These are phyloP conservation scores for Stenolophus ochropezus DNA, from an alignment of 2,888 invertebrate genomes.

Conservation along the genomic window DNA sequence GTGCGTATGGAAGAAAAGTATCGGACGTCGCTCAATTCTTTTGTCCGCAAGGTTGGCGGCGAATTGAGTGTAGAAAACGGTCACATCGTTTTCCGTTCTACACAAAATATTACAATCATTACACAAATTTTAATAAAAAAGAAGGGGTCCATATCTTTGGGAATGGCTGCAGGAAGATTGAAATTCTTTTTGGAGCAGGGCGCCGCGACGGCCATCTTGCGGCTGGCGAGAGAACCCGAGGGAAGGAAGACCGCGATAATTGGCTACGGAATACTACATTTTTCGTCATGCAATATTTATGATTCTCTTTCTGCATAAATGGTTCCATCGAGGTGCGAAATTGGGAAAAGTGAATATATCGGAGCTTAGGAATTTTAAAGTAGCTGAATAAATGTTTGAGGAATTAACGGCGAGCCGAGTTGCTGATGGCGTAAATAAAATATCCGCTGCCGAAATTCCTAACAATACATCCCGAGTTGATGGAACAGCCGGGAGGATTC, in stretches of 20 bases:
- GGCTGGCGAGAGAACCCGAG: slow-evolving; percentile 44
- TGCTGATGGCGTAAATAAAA: slow-evolving; percentile 46
- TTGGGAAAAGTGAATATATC: slow-evolving; percentile 60
- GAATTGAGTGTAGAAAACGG: background rate
- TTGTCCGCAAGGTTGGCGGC: background rate
- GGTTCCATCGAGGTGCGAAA: slow-evolving; percentile 59
- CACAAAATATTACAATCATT: slow-evolving; percentile 26
- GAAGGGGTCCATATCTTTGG: slow-evolving; percentile 22
- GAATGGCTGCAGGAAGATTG: slow-evolving; percentile 28
- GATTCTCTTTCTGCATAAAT: slow-evolving; percentile 60
- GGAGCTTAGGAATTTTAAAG: slow-evolving; percentile 56
- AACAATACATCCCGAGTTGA: background rate
- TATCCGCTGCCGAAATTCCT: slow-evolving; percentile 34
- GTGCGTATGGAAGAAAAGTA: too few relatives aligned
- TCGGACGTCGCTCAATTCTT: background rate
- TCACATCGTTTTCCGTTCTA: background rate
- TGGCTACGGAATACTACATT: slow-evolving; percentile 59
- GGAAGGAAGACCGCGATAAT: slow-evolving; percentile 58
- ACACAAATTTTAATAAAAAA: slow-evolving; percentile 43
- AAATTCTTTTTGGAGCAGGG: slow-evolving; percentile 1
- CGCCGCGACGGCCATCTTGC: slow-evolving; percentile 8
- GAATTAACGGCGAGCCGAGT: slow-evolving; percentile 52
- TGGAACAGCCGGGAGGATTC: background rate
- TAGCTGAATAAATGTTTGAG: slow-evolving; percentile 60
- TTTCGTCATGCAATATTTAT: slow-evolving; percentile 61